Percentiles rank a stretch among this genome's conserved stretches.
phyloP scores from a whole-genome alignment of 2,113 vertebrate species.

The Neoarius graeffei region DNA sequence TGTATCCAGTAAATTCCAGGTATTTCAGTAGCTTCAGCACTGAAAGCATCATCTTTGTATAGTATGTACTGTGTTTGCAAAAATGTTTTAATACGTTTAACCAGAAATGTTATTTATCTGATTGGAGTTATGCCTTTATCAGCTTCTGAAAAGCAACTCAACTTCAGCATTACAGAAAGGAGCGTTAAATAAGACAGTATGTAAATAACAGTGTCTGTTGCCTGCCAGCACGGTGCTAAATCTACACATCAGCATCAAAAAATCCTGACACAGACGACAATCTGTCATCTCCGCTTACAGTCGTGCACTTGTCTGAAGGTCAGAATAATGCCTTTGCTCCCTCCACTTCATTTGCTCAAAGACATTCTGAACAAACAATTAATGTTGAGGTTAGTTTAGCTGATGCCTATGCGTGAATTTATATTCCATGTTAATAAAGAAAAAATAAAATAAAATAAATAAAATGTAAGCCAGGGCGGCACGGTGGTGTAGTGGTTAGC shows the following conservation, averaged over 20 bases:
- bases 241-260: conserved; percentile 24
- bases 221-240: conserved; percentile 16
- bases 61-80: not conserved
- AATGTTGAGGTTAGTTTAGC: not conserved
- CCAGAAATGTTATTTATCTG: not conserved
- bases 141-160: conserved; percentile 11
- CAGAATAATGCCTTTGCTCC: not conserved
- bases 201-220: conserved; percentile 6
- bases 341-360: not conserved
- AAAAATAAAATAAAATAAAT: too few species aligned
- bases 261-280: conserved; percentile 25
- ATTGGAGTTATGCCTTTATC: not conserved
- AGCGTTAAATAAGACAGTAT: conserved; percentile 27
- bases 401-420: not conserved
- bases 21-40: not conserved
- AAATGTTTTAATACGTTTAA: not conserved
- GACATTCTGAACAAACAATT: not conserved
- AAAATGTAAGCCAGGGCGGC: too few species aligned
- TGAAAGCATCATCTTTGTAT: not conserved
- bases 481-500: too few species aligned
- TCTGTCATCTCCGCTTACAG: conserved; percentile 5
- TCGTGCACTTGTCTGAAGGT: conserved; percentile 17
- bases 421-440: not conserved
- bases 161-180: not conserved
- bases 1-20: not conserved